Percentiles rank a stretch among this genome's conserved stretches.
phyloP scores from a whole-genome alignment of 2,113 vertebrate species.

The Neoarius graeffei region DNA sequence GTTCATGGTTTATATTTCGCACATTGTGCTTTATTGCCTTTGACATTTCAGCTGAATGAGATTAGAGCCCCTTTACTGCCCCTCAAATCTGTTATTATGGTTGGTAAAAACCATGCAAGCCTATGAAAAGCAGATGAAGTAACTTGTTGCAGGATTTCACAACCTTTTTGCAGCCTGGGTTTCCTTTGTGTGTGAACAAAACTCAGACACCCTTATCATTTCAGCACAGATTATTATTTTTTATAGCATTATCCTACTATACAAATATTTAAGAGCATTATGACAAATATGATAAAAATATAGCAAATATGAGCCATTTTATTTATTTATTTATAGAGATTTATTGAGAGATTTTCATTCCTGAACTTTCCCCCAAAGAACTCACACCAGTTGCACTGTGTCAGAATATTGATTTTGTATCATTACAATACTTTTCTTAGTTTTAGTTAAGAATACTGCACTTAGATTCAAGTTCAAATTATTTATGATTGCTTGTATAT shows the following conservation, averaged over 20 bases:
- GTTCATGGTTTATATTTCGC: background rate
- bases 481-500: background rate
- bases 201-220: background rate
- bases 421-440: background rate
- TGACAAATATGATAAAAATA: too few species aligned
- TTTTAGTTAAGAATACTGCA: background rate
- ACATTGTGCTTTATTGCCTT: background rate
- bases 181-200: background rate
- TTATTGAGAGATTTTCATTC: background rate
- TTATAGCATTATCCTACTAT: background rate
- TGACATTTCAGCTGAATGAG: background rate
- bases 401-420: background rate
- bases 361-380: background rate
- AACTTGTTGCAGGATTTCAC: background rate
- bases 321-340: conserved; percentile 17
- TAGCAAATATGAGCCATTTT: background rate
- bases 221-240: background rate
- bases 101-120: conserved; percentile 3
- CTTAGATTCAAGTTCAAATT: background rate
- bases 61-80: background rate
- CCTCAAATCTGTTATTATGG: background rate
- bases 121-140: background rate
- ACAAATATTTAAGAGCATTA: background rate
- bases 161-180: background rate
- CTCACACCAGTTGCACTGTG: conserved; percentile 6